Evolutionary conservation across 2,888 invertebrate genomes (phyloP).

Genomic region (Agrochola litura): DNA sequence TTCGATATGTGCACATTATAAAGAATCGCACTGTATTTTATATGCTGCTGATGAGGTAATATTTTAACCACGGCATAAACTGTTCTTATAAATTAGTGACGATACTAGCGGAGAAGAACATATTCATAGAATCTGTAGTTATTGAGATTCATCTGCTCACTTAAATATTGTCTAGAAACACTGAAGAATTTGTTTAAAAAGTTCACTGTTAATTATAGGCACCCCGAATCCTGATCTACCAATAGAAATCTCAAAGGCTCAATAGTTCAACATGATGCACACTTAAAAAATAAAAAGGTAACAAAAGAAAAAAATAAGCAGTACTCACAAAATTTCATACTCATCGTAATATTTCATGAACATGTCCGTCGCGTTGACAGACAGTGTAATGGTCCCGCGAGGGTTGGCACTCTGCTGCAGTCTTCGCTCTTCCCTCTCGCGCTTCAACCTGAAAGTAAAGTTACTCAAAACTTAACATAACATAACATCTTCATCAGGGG

Average conservation of each 20-base stretch:
- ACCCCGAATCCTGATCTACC: neutral
- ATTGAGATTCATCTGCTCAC: neutral
- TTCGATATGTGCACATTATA: no score
- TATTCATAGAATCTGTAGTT: neutral
- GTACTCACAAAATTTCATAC: constrained; percentile 89
- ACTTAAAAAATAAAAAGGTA: constrained; percentile 30
- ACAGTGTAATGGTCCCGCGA: constrained; percentile 95
- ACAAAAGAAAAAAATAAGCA: constrained; percentile 51
- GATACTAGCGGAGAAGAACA: neutral
- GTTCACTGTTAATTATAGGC: neutral
- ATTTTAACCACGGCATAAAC: neutral
- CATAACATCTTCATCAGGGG: neutral
- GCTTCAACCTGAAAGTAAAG: constrained; percentile 89
- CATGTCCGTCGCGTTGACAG: constrained; percentile 97
- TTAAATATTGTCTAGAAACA: neutral
- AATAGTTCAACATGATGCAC: constrained; percentile 6
- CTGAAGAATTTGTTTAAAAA: neutral
- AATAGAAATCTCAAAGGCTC: neutral
- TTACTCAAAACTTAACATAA: neutral
- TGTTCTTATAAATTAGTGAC: neutral
- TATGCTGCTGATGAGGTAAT: neutral
- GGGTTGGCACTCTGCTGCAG: constrained; percentile 98
- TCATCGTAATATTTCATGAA: constrained; percentile 96
- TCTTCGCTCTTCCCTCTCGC: constrained; percentile 96
- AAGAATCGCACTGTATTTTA: no score